A percentile compares a stretch with the other conserved stretches of the same genome.
phyloP scores from a whole-genome alignment of 2,113 vertebrate species.

The Tichodroma muraria region DNA sequence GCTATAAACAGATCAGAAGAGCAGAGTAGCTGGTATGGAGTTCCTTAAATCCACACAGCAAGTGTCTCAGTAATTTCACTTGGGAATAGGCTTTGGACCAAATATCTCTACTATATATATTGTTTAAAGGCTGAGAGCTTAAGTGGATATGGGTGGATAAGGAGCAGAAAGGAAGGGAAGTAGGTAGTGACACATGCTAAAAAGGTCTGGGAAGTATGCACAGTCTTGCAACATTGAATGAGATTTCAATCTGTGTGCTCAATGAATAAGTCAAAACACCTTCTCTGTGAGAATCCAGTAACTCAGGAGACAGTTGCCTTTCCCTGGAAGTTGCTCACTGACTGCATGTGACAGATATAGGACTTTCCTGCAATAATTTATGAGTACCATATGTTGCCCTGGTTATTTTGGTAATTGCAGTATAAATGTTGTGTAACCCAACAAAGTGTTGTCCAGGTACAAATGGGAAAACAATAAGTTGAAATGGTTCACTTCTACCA shows the following conservation, averaged over 20 bases:
- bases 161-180: background rate
- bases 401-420: background rate
- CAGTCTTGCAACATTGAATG: background rate
- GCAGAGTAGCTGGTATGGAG: background rate
- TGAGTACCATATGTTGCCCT: conserved; percentile 6
- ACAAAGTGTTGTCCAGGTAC: background rate
- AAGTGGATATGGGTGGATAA: background rate
- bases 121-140: background rate
- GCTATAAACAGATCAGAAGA: background rate
- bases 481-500: background rate
- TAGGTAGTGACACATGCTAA: background rate
- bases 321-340: background rate
- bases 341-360: background rate
- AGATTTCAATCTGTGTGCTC: background rate
- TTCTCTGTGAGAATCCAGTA: background rate
- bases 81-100: background rate
- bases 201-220: background rate
- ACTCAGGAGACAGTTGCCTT: background rate
- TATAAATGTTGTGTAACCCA: background rate
- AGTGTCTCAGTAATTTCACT: background rate
- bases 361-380: conserved; percentile 27
- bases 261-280: background rate
- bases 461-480: background rate
- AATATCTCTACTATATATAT: background rate
- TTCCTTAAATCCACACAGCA: background rate